phyloP scores from a whole-genome alignment of 53 echinoderm and acorn worm genomes.

The Holothuria scabra region DNA sequence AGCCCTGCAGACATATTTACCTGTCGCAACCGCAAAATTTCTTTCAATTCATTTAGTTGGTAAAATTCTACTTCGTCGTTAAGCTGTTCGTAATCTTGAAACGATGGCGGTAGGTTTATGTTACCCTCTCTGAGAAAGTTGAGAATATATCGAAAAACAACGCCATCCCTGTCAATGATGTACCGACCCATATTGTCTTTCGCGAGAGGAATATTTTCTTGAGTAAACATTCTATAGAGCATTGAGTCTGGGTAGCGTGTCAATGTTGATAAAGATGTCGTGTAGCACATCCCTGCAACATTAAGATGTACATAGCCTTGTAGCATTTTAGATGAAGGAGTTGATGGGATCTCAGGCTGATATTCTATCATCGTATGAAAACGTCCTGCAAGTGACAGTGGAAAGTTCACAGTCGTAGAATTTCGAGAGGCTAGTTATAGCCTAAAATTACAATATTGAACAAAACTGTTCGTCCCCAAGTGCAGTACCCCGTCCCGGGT shows the following conservation, averaged over 20 bases:
- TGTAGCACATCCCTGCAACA: slow-evolving; percentile 84
- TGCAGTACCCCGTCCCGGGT: no score
- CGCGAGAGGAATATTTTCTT: slow-evolving; percentile 70
- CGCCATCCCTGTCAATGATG: slow-evolving; percentile 92
- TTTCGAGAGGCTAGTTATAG: no score
- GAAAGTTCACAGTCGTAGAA: no score
- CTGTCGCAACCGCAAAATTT: slow-evolving; percentile 12
- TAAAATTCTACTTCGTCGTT: slow-evolving; percentile 90
- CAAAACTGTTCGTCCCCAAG: no score
- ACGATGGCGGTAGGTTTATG: slow-evolving; percentile 77
- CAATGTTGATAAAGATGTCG: slow-evolving; percentile 78
- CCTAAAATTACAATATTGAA: no score
- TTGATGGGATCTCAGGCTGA: no score
- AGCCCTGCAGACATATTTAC: no score
- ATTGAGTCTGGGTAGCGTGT: slow-evolving; percentile 88
- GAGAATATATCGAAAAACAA: slow-evolving; percentile 76
- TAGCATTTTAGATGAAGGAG: no score
- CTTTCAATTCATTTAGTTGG: slow-evolving; percentile 85
- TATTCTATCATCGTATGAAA: no score
- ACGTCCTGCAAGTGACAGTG: no score
- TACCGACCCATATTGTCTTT: slow-evolving; percentile 73
- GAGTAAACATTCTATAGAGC: slow-evolving; percentile 88
- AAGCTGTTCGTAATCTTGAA: slow-evolving; percentile 79
- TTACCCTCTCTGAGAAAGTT: slow-evolving; percentile 88
- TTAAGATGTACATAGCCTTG: slow-evolving; percentile 62